Conservation (phyloP, 2,113 vertebrate genomes). For the Balaeniceps rex region DNA sequence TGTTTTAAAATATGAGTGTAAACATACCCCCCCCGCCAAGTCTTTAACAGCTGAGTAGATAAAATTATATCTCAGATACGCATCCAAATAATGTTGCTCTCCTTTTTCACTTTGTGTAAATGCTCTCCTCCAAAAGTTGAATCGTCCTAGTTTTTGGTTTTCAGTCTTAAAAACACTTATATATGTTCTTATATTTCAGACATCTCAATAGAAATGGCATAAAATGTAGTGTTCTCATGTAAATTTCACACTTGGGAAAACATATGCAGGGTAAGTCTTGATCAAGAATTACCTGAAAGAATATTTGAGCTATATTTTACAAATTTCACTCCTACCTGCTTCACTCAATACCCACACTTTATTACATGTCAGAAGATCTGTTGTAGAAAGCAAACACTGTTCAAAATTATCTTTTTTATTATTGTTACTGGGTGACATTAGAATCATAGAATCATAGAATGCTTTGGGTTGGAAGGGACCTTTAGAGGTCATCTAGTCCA, state of each 20-base stretch:
- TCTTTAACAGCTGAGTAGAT: background rate
- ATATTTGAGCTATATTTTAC: background rate
- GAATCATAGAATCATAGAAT: too few species aligned
- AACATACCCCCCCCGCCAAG: background rate
- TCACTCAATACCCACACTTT: background rate
- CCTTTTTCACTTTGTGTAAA: background rate
- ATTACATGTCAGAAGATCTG: background rate
- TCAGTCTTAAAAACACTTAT: background rate
- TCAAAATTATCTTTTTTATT: background rate
- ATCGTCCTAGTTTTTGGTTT: background rate
- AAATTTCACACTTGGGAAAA: background rate
- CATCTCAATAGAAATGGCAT: background rate
- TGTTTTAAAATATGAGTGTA: background rate
- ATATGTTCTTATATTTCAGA: background rate
- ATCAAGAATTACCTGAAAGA: background rate
- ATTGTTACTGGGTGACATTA: background rate
- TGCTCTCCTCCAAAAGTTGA: background rate
- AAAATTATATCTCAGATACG: background rate
- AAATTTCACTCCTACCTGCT: background rate
- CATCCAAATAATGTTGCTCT: background rate
- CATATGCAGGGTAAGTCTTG: background rate
- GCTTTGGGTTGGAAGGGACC: too few species aligned
- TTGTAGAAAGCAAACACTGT: background rate
- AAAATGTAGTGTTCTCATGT: background rate
- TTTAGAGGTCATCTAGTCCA: too few species aligned